phyloP scores from a whole-genome alignment of 2,797 vertebrate genomes.

The Tokudaia tokunoshimensis region DNA sequence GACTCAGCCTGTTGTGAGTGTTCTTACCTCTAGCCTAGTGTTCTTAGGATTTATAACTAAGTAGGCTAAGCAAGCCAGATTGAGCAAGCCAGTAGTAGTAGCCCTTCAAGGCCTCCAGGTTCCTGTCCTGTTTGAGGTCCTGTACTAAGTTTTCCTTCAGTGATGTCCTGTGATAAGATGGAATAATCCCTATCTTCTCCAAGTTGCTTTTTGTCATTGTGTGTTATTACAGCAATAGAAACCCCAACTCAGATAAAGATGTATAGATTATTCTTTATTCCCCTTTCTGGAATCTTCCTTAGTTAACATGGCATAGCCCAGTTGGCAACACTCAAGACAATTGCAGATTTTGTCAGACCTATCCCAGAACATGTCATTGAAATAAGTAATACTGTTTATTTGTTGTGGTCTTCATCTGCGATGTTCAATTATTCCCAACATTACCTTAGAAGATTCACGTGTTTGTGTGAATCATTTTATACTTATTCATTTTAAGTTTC shows the following conservation, averaged over 20 bases:
- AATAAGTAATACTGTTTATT: not conserved
- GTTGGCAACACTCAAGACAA: not conserved
- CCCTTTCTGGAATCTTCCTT: not conserved
- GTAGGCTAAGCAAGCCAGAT: not conserved
- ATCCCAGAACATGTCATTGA: not conserved
- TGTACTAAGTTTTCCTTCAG: not conserved
- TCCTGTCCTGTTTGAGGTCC: not conserved
- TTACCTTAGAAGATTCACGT: not conserved
- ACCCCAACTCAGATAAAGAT: not conserved
- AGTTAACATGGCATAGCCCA: not conserved
- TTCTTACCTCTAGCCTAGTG: not conserved
- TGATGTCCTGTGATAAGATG: not conserved
- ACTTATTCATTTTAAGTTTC: not conserved
- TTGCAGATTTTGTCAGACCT: not conserved
- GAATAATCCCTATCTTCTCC: not conserved
- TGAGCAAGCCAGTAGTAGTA: not conserved
- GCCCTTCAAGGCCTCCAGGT: not conserved
- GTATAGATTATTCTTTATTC: not conserved
- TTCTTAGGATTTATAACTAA: not conserved
- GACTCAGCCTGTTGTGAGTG: not conserved
- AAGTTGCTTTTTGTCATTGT: not conserved
- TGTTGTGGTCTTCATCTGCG: not conserved
- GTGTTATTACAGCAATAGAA: not conserved
- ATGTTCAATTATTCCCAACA: not conserved
- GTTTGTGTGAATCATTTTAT: not conserved